Evolutionary conservation across 1,140 invertebrate genomes (phyloP).

Genomic region (Chlorops oryzae): DNA sequence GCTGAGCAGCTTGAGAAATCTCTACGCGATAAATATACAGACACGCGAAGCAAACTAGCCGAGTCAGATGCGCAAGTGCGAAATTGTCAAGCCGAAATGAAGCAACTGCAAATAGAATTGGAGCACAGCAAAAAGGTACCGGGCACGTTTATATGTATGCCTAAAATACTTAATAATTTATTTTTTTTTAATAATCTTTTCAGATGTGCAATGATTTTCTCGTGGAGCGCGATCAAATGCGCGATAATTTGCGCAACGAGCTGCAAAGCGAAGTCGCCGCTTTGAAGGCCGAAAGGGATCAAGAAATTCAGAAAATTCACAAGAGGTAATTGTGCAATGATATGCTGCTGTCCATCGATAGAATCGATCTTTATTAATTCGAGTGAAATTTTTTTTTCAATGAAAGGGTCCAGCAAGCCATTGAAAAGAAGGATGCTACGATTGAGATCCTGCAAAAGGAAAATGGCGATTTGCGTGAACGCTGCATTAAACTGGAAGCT

Average conservation of each 20-base stretch:
- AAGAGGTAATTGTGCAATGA: slow-evolving; percentile 21
- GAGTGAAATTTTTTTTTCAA: neutral
- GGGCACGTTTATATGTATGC: neutral
- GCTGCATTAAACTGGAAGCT: slow-evolving; percentile 66
- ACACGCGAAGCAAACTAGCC: slow-evolving; percentile 53
- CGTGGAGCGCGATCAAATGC: slow-evolving; percentile 50
- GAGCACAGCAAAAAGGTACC: slow-evolving; percentile 52
- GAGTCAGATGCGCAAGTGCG: slow-evolving; percentile 54
- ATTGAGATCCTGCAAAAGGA: slow-evolving; percentile 64
- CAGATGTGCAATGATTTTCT: slow-evolving; percentile 50
- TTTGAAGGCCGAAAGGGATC: slow-evolving; percentile 46
- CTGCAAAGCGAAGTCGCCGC: slow-evolving; percentile 49
- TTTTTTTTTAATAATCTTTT: slow-evolving; percentile 15
- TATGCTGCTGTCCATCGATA: neutral
- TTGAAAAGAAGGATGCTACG: slow-evolving; percentile 69
- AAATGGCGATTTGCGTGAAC: slow-evolving; percentile 59
- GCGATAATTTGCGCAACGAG: slow-evolving; percentile 51
- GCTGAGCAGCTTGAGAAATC: slow-evolving; percentile 56
- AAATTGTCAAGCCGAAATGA: slow-evolving; percentile 49
- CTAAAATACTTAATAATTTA: too few relatives aligned
- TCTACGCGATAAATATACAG: slow-evolving; percentile 49
- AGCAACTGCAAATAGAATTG: slow-evolving; percentile 51
- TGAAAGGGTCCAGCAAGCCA: slow-evolving; percentile 66
- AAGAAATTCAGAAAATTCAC: slow-evolving; percentile 50
- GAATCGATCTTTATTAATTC: neutral